Evolutionary conservation across 2,888 invertebrate genomes (phyloP), one percentile per base, ranked within the genome.

Genomic region (Athrips mouffetella): DNA sequence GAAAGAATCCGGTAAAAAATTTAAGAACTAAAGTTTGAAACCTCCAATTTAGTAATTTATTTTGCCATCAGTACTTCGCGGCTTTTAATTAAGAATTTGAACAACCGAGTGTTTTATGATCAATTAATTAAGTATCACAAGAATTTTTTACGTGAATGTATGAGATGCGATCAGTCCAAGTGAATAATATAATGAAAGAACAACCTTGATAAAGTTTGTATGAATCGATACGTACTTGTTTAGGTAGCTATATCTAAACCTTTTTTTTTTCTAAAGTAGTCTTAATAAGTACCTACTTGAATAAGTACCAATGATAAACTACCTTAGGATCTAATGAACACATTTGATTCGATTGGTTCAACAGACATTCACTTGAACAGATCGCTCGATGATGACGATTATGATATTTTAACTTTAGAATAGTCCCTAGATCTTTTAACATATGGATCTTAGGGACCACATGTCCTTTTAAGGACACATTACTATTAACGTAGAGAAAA

Each of bases 351-450:
- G 16, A 23, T 37, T 45, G 40, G 13, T 49, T 31, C 33, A 30
- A n/a, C 31, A 39, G 21, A 40, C 31, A 47, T 44, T 47, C 39
- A 47, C 45, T 45, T 44, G 27, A 31, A 47, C 27, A 33, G 5
- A 20, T 25, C 25, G 20, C n/a, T 23, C 20, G n/a, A 18, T 2
- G 7, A 13, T 41, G 42, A 50, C 21, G 33, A 46, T 41, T 41
- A 50, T 46, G 25, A 21, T 11, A 46, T 48, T 47, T 33, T 37
- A 6, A 49, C 52, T 52, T 58, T 54, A 48, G 41, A 51, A 33
- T 3, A 56, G 59, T 57, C 57, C 65, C 60, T 52, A 58, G 67
- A 74, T 68, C 66, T 71, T 79, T 73, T 74, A 80, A 78, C 78
- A 77, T 76, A 78, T 79, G 74, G 61, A 73, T 73, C 73, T 49